Conservation (phyloP, 2,888 invertebrate genomes). For the Cistogaster globosa region DNA sequence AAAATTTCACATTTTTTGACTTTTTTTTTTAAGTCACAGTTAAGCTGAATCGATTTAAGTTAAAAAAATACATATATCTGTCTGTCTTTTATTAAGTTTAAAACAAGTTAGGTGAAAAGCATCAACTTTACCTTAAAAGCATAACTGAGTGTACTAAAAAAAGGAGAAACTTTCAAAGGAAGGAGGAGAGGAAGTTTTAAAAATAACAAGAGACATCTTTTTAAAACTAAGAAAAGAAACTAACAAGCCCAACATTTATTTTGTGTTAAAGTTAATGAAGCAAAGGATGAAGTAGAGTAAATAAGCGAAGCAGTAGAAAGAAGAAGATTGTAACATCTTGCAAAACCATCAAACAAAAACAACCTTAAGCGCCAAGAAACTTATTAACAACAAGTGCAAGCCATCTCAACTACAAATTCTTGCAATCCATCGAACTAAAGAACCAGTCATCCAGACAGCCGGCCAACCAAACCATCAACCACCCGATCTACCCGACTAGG, state of each 20-base stretch:
- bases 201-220: slow-evolving; percentile 45
- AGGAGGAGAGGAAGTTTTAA: slow-evolving; percentile 1
- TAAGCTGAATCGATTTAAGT: neutral
- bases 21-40: no score
- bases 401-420: slow-evolving; percentile 38
- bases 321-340: slow-evolving; percentile 53
- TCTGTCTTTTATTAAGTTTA: slow-evolving; percentile 6
- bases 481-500: slow-evolving; percentile 62
- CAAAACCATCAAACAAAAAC: slow-evolving; percentile 58
- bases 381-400: slow-evolving; percentile 69
- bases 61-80: neutral
- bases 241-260: slow-evolving; percentile 67
- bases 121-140: slow-evolving; percentile 36
- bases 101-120: slow-evolving; percentile 29
- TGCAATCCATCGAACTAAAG: slow-evolving; percentile 50
- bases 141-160: neutral
- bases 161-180: slow-evolving; percentile 5
- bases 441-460: slow-evolving; percentile 45
- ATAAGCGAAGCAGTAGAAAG: slow-evolving; percentile 23
- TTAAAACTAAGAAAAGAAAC: slow-evolving; percentile 21
- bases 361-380: slow-evolving; percentile 66
- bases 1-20: no score
- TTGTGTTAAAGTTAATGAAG: slow-evolving; percentile 70
- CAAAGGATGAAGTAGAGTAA: slow-evolving; percentile 47
- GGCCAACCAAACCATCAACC: slow-evolving; percentile 43